Percentiles rank a stretch among this genome's conserved stretches.
phyloP scores from a whole-genome alignment of 2,888 invertebrate genomes.

The Ypsolopha sequella region DNA sequence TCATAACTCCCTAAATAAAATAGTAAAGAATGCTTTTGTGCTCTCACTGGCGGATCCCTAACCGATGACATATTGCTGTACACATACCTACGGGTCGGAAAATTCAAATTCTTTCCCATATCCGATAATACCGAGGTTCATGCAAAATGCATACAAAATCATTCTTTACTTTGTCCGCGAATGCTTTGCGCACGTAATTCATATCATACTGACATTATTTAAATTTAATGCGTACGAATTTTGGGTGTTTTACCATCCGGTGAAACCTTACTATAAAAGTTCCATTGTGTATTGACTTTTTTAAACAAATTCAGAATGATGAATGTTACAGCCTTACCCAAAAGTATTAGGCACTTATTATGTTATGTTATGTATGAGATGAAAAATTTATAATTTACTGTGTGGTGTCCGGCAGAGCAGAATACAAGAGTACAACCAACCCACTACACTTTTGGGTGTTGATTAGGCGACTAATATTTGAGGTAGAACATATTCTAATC shows the following conservation, averaged over 20 bases:
- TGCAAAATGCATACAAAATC: slow-evolving; percentile 69
- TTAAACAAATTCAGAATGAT: neutral
- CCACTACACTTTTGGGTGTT: no score
- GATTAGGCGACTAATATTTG: no score
- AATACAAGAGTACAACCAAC: no score
- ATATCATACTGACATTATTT: slow-evolving; percentile 61
- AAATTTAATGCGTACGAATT: slow-evolving; percentile 57
- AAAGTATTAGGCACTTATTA: no score
- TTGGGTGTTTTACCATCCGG: slow-evolving; percentile 24
- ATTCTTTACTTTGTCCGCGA: slow-evolving; percentile 61
- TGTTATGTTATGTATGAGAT: no score
- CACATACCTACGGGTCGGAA: slow-evolving; percentile 24
- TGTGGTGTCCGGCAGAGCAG: no score
- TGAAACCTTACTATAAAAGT: slow-evolving; percentile 6
- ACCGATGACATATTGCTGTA: slow-evolving; percentile 47
- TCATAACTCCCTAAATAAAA: slow-evolving; percentile 8
- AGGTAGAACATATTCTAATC: no score
- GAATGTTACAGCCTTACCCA: no score
- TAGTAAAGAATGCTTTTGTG: slow-evolving; percentile 53
- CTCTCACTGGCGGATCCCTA: slow-evolving; percentile 15
- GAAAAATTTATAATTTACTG: no score
- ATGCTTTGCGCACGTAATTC: slow-evolving; percentile 54
- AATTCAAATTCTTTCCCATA: slow-evolving; percentile 63
- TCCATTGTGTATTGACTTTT: neutral
- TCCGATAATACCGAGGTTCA: slow-evolving; percentile 61